Conservation (phyloP, 2,888 invertebrate species). For the Syrista parreyssii region DNA sequence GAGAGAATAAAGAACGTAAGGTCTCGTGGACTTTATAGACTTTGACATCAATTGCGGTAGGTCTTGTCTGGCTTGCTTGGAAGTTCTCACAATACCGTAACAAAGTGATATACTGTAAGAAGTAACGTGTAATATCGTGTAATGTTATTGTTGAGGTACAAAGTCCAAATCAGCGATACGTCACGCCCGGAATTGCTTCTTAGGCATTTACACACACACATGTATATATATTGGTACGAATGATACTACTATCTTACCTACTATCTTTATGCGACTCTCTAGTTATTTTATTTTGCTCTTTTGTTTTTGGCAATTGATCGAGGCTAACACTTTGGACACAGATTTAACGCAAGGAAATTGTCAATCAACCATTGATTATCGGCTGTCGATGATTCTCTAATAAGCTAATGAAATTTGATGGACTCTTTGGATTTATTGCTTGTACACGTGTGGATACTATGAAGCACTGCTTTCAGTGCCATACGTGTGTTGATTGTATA, state of each 20-base stretch:
- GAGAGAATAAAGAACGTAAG: not conserved
- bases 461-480: not conserved
- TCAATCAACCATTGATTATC: not conserved
- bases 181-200: not conserved
- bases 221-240: not conserved
- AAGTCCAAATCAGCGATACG: slow-evolving; percentile 6
- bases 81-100: not conserved
- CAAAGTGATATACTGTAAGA: not conserved
- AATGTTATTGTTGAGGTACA: slow-evolving; percentile 5
- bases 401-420: not conserved
- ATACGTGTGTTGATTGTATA: not conserved
- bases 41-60: slow-evolving; percentile 35
- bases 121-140: not conserved
- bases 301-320: not conserved
- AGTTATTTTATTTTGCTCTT: not conserved
- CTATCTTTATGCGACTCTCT: not conserved
- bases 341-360: not conserved
- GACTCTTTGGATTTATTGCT: not conserved
- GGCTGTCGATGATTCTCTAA: not conserved
- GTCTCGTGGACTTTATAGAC: slow-evolving; percentile 22
- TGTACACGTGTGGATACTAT: not conserved
- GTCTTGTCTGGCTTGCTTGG: slow-evolving; percentile 13
- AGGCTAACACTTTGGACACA: not conserved
- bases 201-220: not conserved
- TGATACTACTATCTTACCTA: not conserved